Base-by-base conservation (phyloP, 2,888 invertebrate genomes). In the Meta bourneti region DNA sequence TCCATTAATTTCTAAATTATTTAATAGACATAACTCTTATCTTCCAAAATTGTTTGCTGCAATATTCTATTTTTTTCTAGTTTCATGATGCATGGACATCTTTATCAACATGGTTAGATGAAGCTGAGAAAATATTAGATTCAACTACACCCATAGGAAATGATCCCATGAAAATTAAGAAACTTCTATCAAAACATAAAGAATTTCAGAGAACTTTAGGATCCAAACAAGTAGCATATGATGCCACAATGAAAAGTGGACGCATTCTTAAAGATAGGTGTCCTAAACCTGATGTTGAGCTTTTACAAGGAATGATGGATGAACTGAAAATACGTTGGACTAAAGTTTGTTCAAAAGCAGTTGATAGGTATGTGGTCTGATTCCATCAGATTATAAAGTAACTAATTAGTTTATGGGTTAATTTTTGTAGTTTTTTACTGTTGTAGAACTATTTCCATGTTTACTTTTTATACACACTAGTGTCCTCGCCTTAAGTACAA, bases 261-360 rank as follows among this genome's bases (percentile, higher is more conserved):
- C 98, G 98, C 94, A 96, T 96, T 70, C 96, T 99, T 78, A 98
- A 98, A 95, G 99, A 99, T 94, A 97, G 98, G 94, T 98, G 99
- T 8, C 98, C 99, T 0, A 98, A 98, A 95, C 95, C 96, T 1
- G 99, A 99, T 95, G 98, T 98, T 94, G 96, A 96, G 0, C 96
- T 97, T 0, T 95, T 99, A 49, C 97, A 97, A 94, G 97, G 97
- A 94, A 98, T 98, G 97, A 95, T 99, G 93, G 96, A 96, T 20
- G 98, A 98, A 93, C 96, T 99, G 94, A 98, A 99, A 95, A 97
- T 97, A 94, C 97, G 97, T 94, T 99, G 98, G 98, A 98, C 98
- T 70, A 96, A 97, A 0, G 98, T 99, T 16, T 98, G 99, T 95
- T 97, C 97, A 5, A 98, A 98, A 96, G 98, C 98, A 94, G 98